phyloP scores from a whole-genome alignment of 2,888 invertebrate species.

The Lasius platythorax region DNA sequence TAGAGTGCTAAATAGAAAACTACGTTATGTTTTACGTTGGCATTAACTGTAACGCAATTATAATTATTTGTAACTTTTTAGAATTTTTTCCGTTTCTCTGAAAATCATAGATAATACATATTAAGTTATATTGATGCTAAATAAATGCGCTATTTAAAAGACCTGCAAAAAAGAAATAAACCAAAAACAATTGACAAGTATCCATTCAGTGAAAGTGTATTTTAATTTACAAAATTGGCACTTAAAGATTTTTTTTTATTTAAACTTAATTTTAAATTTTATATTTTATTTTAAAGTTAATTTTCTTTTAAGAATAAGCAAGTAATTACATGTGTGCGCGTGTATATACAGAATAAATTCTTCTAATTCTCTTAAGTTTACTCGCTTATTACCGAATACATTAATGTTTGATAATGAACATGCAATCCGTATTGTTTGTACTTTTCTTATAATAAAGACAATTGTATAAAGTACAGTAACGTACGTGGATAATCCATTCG shows the following conservation, averaged over 20 bases:
- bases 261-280: not conserved
- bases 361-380: not conserved
- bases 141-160: slow-evolving; percentile 2
- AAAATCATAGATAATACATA: slow-evolving; percentile 7
- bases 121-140: not conserved
- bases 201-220: not conserved
- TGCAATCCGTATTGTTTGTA: not conserved
- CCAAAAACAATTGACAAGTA: not conserved
- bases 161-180: not conserved
- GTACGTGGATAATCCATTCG: not conserved
- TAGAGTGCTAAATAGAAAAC: slow-evolving; percentile 24
- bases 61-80: slow-evolving; percentile 25
- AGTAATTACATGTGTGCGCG: not conserved
- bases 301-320: not conserved
- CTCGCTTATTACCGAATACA: not conserved
- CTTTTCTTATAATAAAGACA: not conserved
- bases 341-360: not conserved
- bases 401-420: not conserved
- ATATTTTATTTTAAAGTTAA: not conserved
- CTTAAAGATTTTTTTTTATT: not conserved
- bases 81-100: not conserved
- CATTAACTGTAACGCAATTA: not conserved
- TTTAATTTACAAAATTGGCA: not conserved
- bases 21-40: not conserved
- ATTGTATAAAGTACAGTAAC: not conserved